Conservation (phyloP, 1,140 invertebrate genomes). For the Anoplophora glabripennis region DNA sequence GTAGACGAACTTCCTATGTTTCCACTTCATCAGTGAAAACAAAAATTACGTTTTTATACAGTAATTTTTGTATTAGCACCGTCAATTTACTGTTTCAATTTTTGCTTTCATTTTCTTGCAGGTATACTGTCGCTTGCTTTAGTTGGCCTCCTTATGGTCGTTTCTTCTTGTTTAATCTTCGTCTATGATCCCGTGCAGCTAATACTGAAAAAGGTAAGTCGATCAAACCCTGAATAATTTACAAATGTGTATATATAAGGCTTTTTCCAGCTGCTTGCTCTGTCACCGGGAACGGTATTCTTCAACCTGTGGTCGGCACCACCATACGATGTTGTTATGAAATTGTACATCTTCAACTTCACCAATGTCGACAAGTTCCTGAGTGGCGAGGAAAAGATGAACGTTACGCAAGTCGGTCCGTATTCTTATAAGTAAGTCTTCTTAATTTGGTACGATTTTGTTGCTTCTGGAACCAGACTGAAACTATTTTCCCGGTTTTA, state of each 20-base stretch:
- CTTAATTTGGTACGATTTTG: not conserved
- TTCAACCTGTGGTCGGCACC: constrained; percentile 68
- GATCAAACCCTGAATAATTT: not conserved
- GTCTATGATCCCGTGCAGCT: constrained; percentile 53
- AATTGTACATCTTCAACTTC: constrained; percentile 81
- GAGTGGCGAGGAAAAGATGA: constrained; percentile 65
- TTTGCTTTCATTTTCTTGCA: constrained; percentile 28
- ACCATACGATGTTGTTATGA: constrained; percentile 66
- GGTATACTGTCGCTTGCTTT: constrained; percentile 35
- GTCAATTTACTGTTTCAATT: no score
- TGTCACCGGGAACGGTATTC: constrained; percentile 55
- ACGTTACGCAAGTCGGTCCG: constrained; percentile 75
- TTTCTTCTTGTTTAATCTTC: constrained; percentile 51
- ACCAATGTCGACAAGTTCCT: constrained; percentile 74
- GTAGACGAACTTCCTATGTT: no score
- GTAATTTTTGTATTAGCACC: not conserved
- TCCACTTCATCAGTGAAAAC: no score
- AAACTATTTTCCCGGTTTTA: constrained; percentile 43
- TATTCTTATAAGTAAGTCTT: constrained; percentile 77
- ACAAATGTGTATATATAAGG: not conserved
- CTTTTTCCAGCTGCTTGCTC: constrained; percentile 50
- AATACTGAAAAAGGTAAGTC: constrained; percentile 54
- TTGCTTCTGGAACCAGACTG: no score
- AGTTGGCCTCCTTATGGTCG: constrained; percentile 46
- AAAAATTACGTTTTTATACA: not conserved